Evolutionary conservation across 64 coral and sea anemone species (phyloP), one percentile per base, ranked within the genome.

Genomic region (Pocillopora damicornis): DNA sequence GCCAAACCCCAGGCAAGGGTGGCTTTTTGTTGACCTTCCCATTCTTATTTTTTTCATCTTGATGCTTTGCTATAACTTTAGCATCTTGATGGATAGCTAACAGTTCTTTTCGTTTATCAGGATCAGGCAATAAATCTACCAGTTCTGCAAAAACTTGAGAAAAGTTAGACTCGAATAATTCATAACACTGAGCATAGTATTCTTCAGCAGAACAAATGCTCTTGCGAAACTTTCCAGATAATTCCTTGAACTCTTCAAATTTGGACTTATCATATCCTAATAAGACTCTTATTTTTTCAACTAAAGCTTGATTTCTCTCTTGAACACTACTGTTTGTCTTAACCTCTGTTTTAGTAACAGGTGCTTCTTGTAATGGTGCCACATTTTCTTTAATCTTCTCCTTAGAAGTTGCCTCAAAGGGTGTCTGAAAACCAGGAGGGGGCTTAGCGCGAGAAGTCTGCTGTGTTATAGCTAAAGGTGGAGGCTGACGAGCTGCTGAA

Each of bases 61-160:
- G 76, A 25, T 83, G 79, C 88, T 90, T 95, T 59, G 87, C 83
- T 26, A 36, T 76, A 58, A 93, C 23, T 86, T 95, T 98, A n/a
- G 90, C 88, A 95, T 98, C 96, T 60, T 95, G 88, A 7, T 84
- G 84, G 22, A 73, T 90, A 58, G 35, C 60, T n/a, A 98, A 76
- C 51, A 98, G 86, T 88, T 95, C 88, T 79, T 87, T 63, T 63
- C 77, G 87, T 81, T 88, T 95, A 10, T 98, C 90, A 75, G 72
- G 34, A 71, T 98, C 96, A 26, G 96, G 96, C 42, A 98, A 86
- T 25, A 98, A 88, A 90, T 92, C 89, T 22, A 98, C 93, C 37
- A 98, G 82, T 42, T 98, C 93, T 76, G 22, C 63, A 34, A 98
- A 98, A 15, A 98, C 87, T 17, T 61, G 76, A 62, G 74, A 38